Evolutionary conservation across 2,113 vertebrate species (phyloP).

Genomic region (Tachysurus vachellii): DNA sequence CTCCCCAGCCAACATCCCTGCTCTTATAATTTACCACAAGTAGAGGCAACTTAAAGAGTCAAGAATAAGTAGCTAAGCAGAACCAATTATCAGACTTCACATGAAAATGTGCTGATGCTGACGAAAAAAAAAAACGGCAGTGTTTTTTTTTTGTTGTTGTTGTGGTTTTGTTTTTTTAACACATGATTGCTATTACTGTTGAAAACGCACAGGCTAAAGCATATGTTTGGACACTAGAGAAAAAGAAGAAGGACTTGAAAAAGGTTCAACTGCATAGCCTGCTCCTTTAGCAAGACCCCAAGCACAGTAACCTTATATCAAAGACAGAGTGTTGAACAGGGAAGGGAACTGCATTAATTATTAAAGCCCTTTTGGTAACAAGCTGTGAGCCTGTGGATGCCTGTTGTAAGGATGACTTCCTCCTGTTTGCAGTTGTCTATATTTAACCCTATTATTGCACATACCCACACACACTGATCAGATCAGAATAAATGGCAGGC

Average conservation of each 20-base stretch:
- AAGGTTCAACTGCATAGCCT: constrained; percentile 56
- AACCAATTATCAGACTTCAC: constrained; percentile 46
- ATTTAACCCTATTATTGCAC: constrained; percentile 63
- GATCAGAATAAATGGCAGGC: background rate
- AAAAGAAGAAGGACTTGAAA: constrained; percentile 59
- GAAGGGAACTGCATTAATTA: constrained; percentile 73
- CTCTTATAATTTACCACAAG: constrained; percentile 43
- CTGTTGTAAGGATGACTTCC: constrained; percentile 67
- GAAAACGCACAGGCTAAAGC: constrained; percentile 48
- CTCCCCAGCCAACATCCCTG: constrained; percentile 30
- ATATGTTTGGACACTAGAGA: constrained; percentile 53
- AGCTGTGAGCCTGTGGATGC: constrained; percentile 67
- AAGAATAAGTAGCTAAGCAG: constrained; percentile 41
- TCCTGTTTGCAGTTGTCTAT: constrained; percentile 69
- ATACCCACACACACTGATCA: constrained; percentile 30
- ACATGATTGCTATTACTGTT: constrained; percentile 53
- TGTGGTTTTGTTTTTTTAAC: background rate
- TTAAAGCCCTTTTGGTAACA: constrained; percentile 73
- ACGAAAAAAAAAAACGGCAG: constrained; percentile 30
- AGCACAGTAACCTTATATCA: constrained; percentile 76
- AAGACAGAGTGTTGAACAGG: constrained; percentile 72
- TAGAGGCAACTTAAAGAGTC: constrained; percentile 33
- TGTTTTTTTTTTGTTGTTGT: background rate
- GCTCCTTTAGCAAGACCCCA: constrained; percentile 68
- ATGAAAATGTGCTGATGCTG: constrained; percentile 52